Conservation (phyloP, 2,888 invertebrate species). For the Drosophila yooni region DNA sequence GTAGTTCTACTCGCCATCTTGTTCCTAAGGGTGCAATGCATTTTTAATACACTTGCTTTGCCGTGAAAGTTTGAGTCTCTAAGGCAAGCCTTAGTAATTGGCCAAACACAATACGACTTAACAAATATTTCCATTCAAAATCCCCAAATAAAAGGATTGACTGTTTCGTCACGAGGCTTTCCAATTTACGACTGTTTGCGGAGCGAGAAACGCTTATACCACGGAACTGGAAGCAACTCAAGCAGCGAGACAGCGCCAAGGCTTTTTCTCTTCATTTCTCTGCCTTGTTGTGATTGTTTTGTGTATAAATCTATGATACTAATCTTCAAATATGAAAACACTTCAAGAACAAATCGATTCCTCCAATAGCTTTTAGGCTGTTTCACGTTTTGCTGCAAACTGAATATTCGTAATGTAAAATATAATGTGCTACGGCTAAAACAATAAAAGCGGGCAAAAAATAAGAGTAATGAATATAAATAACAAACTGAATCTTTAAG, state of each 20-base stretch:
- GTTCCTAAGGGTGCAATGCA: slow-evolving; percentile 30
- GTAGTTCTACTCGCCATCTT: neutral
- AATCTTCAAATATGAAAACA: neutral
- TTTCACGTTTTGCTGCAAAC: neutral
- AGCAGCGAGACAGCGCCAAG: neutral
- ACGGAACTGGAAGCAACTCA: neutral
- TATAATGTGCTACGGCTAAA: neutral
- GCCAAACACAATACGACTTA: slow-evolving; percentile 1
- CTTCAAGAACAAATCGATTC: neutral
- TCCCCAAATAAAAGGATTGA: neutral
- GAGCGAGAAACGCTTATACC: neutral
- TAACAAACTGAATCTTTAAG: too few relatives aligned
- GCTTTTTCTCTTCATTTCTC: neutral
- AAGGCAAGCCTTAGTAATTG: slow-evolving; percentile 20
- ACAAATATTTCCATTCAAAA: neutral
- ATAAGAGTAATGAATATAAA: neutral
- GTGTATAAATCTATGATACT: neutral
- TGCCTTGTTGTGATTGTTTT: neutral
- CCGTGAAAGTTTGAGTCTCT: slow-evolving; percentile 19
- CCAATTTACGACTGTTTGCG: neutral
- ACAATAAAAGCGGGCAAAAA: neutral
- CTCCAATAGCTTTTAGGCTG: neutral
- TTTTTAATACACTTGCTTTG: slow-evolving; percentile 35
- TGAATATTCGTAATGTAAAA: neutral
- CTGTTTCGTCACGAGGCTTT: neutral